A percentile compares a stretch with the other conserved stretches of the same genome.
Conservation (phyloP, 2,797 vertebrate genomes). For the Oceanodroma leucorhoa region DNA sequence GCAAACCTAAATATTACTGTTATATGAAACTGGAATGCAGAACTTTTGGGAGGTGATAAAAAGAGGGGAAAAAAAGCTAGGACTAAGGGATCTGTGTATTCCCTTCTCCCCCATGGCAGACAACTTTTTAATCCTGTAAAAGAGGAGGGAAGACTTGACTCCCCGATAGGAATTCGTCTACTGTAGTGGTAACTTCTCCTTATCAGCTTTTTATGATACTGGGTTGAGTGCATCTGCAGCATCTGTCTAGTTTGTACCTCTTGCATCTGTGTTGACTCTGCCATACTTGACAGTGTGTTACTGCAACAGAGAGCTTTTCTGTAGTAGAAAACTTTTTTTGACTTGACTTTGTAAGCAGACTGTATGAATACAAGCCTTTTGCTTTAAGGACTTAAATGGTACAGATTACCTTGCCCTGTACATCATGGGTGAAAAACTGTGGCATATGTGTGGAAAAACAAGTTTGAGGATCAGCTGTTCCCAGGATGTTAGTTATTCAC, state of each 20-base stretch:
- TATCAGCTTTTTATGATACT: not conserved
- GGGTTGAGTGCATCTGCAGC: not conserved
- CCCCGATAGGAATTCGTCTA: not conserved
- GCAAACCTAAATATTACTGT: not conserved
- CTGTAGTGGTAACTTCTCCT: not conserved
- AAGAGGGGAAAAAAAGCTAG: fast-evolving
- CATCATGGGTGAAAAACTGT: not conserved
- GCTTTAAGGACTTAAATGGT: not conserved
- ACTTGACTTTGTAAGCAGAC: not conserved
- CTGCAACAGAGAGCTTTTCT: not conserved
- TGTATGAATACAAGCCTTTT: not conserved
- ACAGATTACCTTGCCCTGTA: not conserved
- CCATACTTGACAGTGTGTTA: not conserved
- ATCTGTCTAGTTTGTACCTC: not conserved
- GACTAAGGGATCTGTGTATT: not conserved
- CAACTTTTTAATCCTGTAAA: not conserved
- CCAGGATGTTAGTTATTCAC: not conserved
- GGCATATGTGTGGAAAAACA: not conserved
- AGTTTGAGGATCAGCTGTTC: not conserved
- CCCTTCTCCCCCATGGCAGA: not conserved
- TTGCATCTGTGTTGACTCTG: not conserved
- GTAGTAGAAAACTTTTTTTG: not conserved
- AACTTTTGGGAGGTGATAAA: not conserved
- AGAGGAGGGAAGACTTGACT: not conserved
- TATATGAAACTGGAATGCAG: not conserved